Evolutionary conservation across 2,888 invertebrate genomes (phyloP).

Genomic region (Achlya flavicornis): DNA sequence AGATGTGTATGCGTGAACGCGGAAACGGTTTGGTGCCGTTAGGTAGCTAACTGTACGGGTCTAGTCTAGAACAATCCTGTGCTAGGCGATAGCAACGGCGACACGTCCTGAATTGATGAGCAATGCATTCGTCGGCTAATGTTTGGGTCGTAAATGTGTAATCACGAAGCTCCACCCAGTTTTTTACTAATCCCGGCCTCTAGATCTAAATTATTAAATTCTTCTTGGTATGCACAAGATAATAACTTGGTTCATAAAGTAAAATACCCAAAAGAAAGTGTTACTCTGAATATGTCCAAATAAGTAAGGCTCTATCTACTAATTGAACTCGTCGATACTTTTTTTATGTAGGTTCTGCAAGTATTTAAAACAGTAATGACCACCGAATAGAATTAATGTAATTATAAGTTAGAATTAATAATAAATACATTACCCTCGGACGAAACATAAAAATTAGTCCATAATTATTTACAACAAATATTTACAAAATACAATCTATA

Average conservation of each 20-base stretch:
- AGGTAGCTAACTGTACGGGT: slow-evolving; percentile 73
- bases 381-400: too few species aligned
- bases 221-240: background rate
- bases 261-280: too few species aligned
- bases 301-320: too few species aligned
- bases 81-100: slow-evolving; percentile 65
- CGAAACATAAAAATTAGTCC: too few species aligned
- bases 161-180: slow-evolving; percentile 21
- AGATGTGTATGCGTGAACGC: slow-evolving; percentile 62
- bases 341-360: too few species aligned
- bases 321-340: too few species aligned
- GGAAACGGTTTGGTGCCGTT: slow-evolving; percentile 77
- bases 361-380: too few species aligned
- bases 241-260: too few species aligned
- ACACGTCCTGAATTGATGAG: slow-evolving; percentile 76
- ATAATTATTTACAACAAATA: background rate
- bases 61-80: slow-evolving; percentile 79
- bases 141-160: slow-evolving; percentile 24
- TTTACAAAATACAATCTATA: too few species aligned
- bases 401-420: too few species aligned
- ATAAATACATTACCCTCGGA: too few species aligned
- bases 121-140: slow-evolving; percentile 25
- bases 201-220: background rate
- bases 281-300: too few species aligned
- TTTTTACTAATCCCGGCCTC: slow-evolving; percentile 7